Base-by-base conservation (phyloP, 2,888 invertebrate species). In the Protodeltote pygarga region DNA sequence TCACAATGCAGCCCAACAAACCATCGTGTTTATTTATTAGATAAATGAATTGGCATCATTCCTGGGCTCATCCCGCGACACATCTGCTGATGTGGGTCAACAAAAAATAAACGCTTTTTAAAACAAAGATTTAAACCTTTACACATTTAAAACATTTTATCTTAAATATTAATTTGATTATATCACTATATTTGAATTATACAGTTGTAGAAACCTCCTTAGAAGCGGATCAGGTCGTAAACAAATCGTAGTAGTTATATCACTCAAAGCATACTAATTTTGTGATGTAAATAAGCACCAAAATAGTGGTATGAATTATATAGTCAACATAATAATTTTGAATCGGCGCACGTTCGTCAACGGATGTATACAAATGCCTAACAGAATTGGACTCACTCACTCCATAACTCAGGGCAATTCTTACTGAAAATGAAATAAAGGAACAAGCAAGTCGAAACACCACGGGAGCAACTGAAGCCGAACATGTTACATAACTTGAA, bases 311-410 rank as follows among this genome's bases (percentile, higher is more conserved):
- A 27, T 65, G 63, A 62, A 77, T 74, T 75, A 76, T 76, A 73
- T 69, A 73, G 71, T 66, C 62, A 57, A 63, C 67, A 67, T 65
- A 80, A 75, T 82, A 81, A 81, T 81, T 83, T 79, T 74, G 66
- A 79, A 76, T 75, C 67, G 62, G 63, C 74, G 78, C 87, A 86
- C 87, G 84, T 83, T 77, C 65, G 34, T 61, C 60, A 67, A 78
- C 90, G 90, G 90, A 90, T 91, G 90, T 90, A 71, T 89, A 89
- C 81, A 71, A 84, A 89, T 82, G 72, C 82, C 77, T 66, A 52
- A 71, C 79, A 77, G 71, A 81, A 85, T 78, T 75, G 76, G 74
- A 75, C 71, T 70, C 75, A 72, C 67, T 64, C 65, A 54, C 66
- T 66, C 65, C 77, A 83, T 85, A 87, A 88, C 82, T 88, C 85